Conservation (phyloP, 2,888 invertebrate species). For the Amphipoea oculea region DNA sequence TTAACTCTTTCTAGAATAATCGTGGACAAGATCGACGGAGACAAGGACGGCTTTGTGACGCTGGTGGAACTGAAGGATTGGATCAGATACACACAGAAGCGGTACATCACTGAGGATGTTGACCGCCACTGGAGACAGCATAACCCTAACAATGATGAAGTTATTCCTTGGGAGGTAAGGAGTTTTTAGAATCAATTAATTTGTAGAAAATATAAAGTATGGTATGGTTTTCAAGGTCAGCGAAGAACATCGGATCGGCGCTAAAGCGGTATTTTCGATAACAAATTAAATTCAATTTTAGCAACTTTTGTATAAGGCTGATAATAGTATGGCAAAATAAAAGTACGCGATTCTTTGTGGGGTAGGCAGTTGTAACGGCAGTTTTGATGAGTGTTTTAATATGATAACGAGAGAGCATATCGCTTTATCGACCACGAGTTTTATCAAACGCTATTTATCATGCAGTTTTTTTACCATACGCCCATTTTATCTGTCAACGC, state of each 20-base stretch:
- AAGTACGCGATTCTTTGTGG: neutral
- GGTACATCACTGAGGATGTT: constrained; percentile 98
- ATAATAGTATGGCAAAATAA: neutral
- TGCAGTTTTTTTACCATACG: neutral
- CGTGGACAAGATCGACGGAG: constrained; percentile 97
- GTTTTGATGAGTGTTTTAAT: neutral
- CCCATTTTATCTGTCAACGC: constrained; percentile 5
- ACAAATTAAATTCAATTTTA: neutral
- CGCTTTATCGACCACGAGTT: constrained; percentile 22
- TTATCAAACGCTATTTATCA: constrained; percentile 27
- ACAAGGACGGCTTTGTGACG: constrained; percentile 95
- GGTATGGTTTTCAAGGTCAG: neutral
- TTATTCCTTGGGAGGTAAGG: constrained; percentile 94
- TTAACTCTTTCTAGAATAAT: constrained; percentile 92
- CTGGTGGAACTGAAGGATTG: constrained; percentile 98
- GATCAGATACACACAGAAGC: constrained; percentile 98
- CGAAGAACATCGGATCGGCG: no score
- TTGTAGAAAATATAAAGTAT: neutral
- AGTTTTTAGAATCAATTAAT: neutral
- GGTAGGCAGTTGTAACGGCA: neutral
- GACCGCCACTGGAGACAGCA: constrained; percentile 98
- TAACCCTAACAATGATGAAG: constrained; percentile 94
- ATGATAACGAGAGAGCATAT: constrained; percentile 25
- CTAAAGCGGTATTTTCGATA: no score
- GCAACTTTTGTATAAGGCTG: accelerated